Percentiles rank a stretch among this genome's conserved stretches.
phyloP scores from a whole-genome alignment of 2,888 invertebrate species.

The Synanthedon tipuliformis region DNA sequence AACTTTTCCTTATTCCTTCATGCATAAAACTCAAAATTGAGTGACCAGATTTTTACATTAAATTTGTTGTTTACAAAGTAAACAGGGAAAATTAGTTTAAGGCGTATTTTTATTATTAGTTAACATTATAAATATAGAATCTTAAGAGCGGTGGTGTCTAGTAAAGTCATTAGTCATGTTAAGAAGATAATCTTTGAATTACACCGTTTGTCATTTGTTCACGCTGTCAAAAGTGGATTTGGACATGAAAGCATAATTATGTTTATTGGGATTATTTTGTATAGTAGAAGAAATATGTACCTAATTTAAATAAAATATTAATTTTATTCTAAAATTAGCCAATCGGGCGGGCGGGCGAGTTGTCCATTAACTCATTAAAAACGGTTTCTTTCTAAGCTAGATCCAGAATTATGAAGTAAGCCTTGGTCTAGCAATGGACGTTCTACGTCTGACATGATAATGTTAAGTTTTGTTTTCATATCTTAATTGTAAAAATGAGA shows the following conservation, averaged over 20 bases:
- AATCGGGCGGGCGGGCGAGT: too few relatives aligned
- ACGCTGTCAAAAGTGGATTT: too few relatives aligned
- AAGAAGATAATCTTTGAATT: conserved; percentile 57
- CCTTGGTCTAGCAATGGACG: not conserved
- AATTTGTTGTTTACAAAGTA: conserved; percentile 40
- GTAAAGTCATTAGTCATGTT: conserved; percentile 61
- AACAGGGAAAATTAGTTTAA: conserved; percentile 60
- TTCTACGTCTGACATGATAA: not conserved
- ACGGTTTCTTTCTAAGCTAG: too few relatives aligned
- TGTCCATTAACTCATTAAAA: too few relatives aligned
- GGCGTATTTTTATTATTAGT: conserved; percentile 46
- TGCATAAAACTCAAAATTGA: conserved; percentile 3
- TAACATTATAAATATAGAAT: conserved; percentile 43
- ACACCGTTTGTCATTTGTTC: conserved; percentile 47
- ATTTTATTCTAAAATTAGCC: too few relatives aligned
- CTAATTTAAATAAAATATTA: too few relatives aligned
- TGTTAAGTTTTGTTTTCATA: too few relatives aligned
- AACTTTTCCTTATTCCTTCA: not conserved
- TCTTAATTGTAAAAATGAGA: too few relatives aligned
- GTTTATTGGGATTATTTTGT: too few relatives aligned
- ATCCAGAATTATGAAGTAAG: not conserved
- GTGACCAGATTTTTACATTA: conserved; percentile 2
- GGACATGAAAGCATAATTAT: too few relatives aligned
- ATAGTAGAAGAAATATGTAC: too few relatives aligned
- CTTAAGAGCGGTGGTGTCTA: conserved; percentile 28